A percentile compares a stretch with the other conserved stretches of the same genome.
These are phyloP conservation scores for Minunthozetes semirufus DNA, from an alignment of 2,888 invertebrate genomes.

Conservation along the genomic window DNA sequence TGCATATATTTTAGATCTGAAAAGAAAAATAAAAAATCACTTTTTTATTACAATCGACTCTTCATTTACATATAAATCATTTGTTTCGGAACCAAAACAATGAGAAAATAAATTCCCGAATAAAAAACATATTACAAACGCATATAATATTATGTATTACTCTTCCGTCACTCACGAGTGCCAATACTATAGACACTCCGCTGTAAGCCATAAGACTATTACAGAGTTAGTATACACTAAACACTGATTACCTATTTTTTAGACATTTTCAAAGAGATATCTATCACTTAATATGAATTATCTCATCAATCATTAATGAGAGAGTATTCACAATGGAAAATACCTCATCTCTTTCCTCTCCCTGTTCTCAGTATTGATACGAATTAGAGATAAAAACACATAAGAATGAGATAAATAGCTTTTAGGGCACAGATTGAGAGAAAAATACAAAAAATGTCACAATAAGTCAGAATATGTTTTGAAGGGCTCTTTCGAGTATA, in stretches of 20 bases:
- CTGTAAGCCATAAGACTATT: too few species aligned
- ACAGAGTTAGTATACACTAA: too few species aligned
- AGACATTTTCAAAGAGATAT: conserved; percentile 7
- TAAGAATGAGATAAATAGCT: neutral
- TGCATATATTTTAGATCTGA: neutral
- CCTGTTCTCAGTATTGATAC: too few species aligned
- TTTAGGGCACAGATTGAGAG: neutral
- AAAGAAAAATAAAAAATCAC: neutral
- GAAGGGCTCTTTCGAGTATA: neutral
- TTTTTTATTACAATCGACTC: neutral
- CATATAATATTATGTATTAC: neutral
- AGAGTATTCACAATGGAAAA: neutral
- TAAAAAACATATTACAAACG: neutral
- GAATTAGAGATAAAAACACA: neutral
- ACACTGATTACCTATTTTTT: conserved; percentile 3
- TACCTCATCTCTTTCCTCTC: too few species aligned
- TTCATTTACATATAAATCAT: neutral
- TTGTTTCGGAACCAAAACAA: neutral
- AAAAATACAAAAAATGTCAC: neutral
- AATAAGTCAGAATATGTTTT: neutral
- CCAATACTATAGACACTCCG: neutral
- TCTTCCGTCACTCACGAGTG: conserved; percentile 12
- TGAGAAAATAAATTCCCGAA: neutral
- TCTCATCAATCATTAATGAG: conserved; percentile 12
- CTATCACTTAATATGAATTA: conserved; percentile 3